A percentile compares a stretch with the other conserved stretches of the same genome.
These are phyloP conservation scores for Polietes domitor DNA, from an alignment of 2,888 invertebrate species.

Conservation along the genomic window DNA sequence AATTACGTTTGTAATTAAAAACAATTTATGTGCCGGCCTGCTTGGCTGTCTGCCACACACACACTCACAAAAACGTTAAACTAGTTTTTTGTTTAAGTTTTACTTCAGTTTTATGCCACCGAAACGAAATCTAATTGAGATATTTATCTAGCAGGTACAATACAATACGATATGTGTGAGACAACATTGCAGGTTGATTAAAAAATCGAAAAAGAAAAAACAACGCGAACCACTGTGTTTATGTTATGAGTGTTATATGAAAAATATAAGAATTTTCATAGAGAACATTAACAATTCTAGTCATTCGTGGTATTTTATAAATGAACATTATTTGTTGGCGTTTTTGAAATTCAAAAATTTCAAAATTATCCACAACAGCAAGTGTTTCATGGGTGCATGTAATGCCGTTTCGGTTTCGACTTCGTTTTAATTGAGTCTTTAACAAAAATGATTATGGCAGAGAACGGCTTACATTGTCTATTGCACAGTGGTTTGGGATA, in stretches of 20 bases:
- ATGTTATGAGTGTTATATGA: not conserved
- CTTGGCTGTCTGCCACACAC: not conserved
- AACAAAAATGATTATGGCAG: not conserved
- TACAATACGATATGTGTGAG: not conserved
- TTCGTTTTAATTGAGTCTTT: not conserved
- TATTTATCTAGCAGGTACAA: slow-evolving; percentile 25
- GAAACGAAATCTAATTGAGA: slow-evolving; percentile 41
- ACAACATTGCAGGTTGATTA: not conserved
- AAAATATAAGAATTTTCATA: not conserved
- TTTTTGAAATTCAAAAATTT: too few relatives aligned
- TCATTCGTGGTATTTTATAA: not conserved
- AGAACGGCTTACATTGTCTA: too few relatives aligned
- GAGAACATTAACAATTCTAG: not conserved
- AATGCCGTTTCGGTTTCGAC: too few relatives aligned
- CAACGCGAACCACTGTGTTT: not conserved
- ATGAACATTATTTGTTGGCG: not conserved
- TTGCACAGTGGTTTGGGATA: too few relatives aligned
- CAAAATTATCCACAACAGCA: not conserved
- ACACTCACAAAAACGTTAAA: slow-evolving; percentile 32
- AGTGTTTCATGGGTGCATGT: not conserved
- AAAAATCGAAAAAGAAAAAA: too few relatives aligned
- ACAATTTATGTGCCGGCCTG: slow-evolving; percentile 37
- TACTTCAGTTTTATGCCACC: not conserved
- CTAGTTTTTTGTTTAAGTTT: slow-evolving; percentile 40
- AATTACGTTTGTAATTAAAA: slow-evolving; percentile 57